phyloP scores from a whole-genome alignment of 2,888 invertebrate species.

The Microdon myrmicae region DNA sequence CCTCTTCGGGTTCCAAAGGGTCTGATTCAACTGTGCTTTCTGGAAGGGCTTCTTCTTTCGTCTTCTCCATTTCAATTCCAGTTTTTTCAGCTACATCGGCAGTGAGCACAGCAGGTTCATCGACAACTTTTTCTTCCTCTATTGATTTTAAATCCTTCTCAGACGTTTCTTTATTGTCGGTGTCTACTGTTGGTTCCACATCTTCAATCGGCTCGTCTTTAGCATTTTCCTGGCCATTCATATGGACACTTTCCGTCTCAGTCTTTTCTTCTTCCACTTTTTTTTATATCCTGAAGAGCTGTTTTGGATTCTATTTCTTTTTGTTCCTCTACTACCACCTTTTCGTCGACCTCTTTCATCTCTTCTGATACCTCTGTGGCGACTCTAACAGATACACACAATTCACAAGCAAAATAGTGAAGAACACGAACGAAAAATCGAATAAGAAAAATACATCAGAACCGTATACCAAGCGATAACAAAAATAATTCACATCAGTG shows the following conservation, averaged over 20 bases:
- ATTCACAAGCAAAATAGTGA: too few species aligned
- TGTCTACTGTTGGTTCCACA: slow-evolving; percentile 13
- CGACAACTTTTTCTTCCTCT: slow-evolving; percentile 5
- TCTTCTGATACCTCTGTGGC: slow-evolving; percentile 54
- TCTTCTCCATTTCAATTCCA: background rate
- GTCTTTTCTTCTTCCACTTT: slow-evolving; percentile 36
- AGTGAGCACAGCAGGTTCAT: background rate
- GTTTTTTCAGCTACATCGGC: slow-evolving; percentile 9
- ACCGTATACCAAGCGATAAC: too few species aligned
- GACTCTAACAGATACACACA: too few species aligned
- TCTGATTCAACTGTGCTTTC: slow-evolving; percentile 40
- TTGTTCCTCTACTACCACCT: too few species aligned
- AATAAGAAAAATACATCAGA: too few species aligned
- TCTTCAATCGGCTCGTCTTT: slow-evolving; percentile 25
- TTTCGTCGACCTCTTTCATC: slow-evolving; percentile 44
- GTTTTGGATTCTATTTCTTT: too few species aligned
- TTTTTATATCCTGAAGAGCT: too few species aligned
- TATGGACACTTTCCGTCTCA: slow-evolving; percentile 28
- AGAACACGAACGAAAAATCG: too few species aligned
- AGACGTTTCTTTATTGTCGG: slow-evolving; percentile 20
- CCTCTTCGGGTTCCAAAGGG: slow-evolving; percentile 17
- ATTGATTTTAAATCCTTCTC: slow-evolving; percentile 4
- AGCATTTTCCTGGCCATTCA: slow-evolving; percentile 10
- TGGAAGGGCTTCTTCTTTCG: slow-evolving; percentile 35
- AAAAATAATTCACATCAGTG: too few species aligned